A percentile compares a stretch with the other conserved stretches of the same genome.
Evolutionary conservation across 2,888 invertebrate genomes (phyloP).

Genomic region (Scaptomyza cyrtandrae): DNA sequence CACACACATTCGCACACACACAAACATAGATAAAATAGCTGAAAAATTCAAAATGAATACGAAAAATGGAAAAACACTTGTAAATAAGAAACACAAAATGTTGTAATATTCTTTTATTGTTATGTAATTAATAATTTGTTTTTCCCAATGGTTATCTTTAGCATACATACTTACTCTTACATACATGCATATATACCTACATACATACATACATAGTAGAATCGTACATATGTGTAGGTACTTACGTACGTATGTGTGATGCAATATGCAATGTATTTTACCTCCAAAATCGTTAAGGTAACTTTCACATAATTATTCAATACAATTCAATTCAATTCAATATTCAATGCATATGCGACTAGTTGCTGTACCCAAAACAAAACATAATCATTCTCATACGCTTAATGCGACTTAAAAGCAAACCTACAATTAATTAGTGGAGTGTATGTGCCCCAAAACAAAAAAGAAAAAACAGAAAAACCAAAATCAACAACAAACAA

Average conservation of each 20-base stretch:
- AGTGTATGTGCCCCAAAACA: conserved; percentile 57
- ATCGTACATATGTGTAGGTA: conserved; percentile 36
- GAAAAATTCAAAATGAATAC: conserved; percentile 10
- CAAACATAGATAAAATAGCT: conserved; percentile 49
- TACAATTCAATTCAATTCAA: conserved; percentile 12
- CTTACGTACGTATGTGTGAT: conserved; percentile 32
- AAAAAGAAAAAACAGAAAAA: too few relatives aligned
- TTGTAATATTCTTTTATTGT: background rate
- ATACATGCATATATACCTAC: conserved; percentile 24
- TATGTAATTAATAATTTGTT: conserved; percentile 1
- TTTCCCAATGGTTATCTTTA: conserved; percentile 33
- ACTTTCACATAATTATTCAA: conserved; percentile 17
- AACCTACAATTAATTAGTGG: conserved; percentile 55
- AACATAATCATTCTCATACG: conserved; percentile 38
- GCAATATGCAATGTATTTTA: conserved; percentile 24
- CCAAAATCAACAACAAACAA: conserved; percentile 4
- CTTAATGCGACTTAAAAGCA: conserved; percentile 46
- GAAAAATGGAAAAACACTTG: conserved; percentile 33
- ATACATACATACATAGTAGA: conserved; percentile 22
- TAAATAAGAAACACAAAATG: conserved; percentile 38
- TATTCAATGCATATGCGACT: conserved; percentile 52
- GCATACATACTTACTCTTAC: conserved; percentile 47
- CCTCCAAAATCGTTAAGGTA: conserved; percentile 18
- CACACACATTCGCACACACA: conserved; percentile 20
- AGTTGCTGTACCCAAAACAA: conserved; percentile 39